Conservation (phyloP, 2,113 vertebrate genomes). For the Butorides virescens region DNA sequence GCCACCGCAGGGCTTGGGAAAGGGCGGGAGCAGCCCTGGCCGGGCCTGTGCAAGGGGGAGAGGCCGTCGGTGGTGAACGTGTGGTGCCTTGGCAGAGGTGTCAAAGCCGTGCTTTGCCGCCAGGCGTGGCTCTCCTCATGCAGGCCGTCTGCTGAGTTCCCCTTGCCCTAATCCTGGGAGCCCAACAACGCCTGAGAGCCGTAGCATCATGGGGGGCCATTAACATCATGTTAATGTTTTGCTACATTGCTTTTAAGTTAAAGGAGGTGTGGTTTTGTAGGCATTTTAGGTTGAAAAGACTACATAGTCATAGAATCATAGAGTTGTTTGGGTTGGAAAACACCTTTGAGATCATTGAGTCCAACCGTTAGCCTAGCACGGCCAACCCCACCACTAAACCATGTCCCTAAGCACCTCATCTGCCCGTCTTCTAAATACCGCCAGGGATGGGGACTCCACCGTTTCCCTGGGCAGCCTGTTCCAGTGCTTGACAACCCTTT, state of each 20-base stretch:
- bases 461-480: too few relatives aligned
- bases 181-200: accelerated
- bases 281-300: background rate
- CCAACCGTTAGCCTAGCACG: too few relatives aligned
- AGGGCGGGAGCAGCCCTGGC: background rate
- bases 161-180: accelerated
- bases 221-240: accelerated
- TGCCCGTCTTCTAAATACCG: too few relatives aligned
- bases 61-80: accelerated
- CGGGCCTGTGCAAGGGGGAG: accelerated
- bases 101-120: background rate
- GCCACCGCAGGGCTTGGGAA: accelerated
- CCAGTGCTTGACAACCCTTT: too few relatives aligned
- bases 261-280: background rate
- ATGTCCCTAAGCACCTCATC: too few relatives aligned
- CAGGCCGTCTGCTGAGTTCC: background rate
- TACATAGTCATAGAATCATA: too few relatives aligned
- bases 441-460: too few relatives aligned
- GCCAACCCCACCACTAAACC: too few relatives aligned
- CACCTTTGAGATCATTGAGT: too few relatives aligned
- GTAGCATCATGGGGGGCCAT: accelerated
- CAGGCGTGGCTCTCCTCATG: accelerated
- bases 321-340: too few relatives aligned
- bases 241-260: accelerated
- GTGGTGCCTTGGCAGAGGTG: background rate